Evolutionary conservation across 2,888 invertebrate genomes (phyloP).

Genomic region (Ceratothoa steindachneri): DNA sequence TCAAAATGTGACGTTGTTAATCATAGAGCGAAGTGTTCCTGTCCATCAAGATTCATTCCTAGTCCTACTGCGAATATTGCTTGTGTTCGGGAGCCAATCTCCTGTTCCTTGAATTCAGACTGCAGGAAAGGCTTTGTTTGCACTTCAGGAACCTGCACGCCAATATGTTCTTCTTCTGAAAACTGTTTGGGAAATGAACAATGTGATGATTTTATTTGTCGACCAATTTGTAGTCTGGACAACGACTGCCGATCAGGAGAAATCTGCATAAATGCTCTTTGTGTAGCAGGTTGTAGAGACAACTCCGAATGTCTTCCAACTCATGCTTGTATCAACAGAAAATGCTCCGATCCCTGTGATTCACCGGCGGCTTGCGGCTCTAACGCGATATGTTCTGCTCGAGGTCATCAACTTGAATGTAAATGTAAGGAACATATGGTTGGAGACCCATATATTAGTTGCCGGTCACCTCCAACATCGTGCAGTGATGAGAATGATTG

Average conservation of each 20-base stretch:
- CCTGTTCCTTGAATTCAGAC: conserved; percentile 72
- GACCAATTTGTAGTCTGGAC: conserved; percentile 75
- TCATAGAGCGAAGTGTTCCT: conserved; percentile 71
- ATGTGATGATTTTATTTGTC: conserved; percentile 71
- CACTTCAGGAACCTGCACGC: conserved; percentile 67
- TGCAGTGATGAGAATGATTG: conserved; percentile 69
- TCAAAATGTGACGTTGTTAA: conserved; percentile 58
- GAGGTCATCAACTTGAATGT: conserved; percentile 81
- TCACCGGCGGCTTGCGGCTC: conserved; percentile 74
- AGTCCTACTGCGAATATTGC: conserved; percentile 84
- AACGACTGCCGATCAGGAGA: conserved; percentile 82
- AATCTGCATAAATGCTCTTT: conserved; percentile 76
- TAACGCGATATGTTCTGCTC: conserved; percentile 75
- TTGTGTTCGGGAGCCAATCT: conserved; percentile 74
- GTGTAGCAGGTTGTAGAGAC: conserved; percentile 74
- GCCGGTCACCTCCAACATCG: conserved; percentile 51
- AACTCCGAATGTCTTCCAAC: conserved; percentile 70
- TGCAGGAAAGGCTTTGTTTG: conserved; percentile 70
- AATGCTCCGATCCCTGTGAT: conserved; percentile 72
- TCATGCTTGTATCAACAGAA: conserved; percentile 70
- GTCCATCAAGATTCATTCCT: conserved; percentile 80
- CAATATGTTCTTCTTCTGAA: conserved; percentile 69
- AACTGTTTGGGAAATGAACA: conserved; percentile 79
- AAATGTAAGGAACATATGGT: conserved; percentile 58
- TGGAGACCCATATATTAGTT: conserved; percentile 49